A percentile compares a stretch with the other conserved stretches of the same genome.
phyloP scores from a whole-genome alignment of 1,140 invertebrate species.

The Proctacanthus coquilletti region DNA sequence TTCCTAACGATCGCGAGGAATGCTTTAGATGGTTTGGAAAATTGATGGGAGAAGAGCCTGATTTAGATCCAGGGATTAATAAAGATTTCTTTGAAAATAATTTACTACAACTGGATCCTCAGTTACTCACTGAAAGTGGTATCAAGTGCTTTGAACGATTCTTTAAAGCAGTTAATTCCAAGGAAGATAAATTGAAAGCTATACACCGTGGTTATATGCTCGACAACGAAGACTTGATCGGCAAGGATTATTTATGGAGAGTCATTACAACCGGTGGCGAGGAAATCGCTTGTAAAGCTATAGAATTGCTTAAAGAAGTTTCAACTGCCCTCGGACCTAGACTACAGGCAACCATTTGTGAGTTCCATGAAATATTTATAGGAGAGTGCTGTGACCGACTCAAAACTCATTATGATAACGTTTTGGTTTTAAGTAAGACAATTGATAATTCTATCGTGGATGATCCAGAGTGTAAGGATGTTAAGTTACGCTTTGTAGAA shows the following conservation, averaged over 20 bases:
- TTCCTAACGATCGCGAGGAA: conserved; percentile 80
- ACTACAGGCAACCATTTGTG: conserved; percentile 45
- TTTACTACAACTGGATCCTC: conserved; percentile 81
- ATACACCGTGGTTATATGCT: conserved; percentile 69
- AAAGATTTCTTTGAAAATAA: conserved; percentile 94
- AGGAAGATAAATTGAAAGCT: conserved; percentile 81
- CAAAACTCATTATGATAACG: conserved; percentile 63
- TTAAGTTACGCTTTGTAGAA: conserved; percentile 38
- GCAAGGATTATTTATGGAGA: conserved; percentile 92
- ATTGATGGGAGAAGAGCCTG: conserved; percentile 93
- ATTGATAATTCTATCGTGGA: conserved; percentile 19
- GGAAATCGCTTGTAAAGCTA: conserved; percentile 82
- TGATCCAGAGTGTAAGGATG: conserved; percentile 23
- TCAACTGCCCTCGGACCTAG: conserved; percentile 84
- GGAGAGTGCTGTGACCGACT: conserved; percentile 77
- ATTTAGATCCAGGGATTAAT: conserved; percentile 91
- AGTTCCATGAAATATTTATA: conserved; percentile 85
- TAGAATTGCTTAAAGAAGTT: conserved; percentile 82
- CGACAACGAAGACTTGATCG: conserved; percentile 82
- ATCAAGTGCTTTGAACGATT: conserved; percentile 81
- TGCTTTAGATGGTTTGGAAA: conserved; percentile 99
- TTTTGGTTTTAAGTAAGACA: conserved; percentile 28
- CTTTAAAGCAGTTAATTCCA: conserved; percentile 93
- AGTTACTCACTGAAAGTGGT: conserved; percentile 83
- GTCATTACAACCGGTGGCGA: conserved; percentile 78